A percentile compares a stretch with the other conserved stretches of the same genome.
These are phyloP conservation scores for Zaprionus davidi DNA, from an alignment of 1,140 invertebrate genomes.

Conservation along the genomic window DNA sequence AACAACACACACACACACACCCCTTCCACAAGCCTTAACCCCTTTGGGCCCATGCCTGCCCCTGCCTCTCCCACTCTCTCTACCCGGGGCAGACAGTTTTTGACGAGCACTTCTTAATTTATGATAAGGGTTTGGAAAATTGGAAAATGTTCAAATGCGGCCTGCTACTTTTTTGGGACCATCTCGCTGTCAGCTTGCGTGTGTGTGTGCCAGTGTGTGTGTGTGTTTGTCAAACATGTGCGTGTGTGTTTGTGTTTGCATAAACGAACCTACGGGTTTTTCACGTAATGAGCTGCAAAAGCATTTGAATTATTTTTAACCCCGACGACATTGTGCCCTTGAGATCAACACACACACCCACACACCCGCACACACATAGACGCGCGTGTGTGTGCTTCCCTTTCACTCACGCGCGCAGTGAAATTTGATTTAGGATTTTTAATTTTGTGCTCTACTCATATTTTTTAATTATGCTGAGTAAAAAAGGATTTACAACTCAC, in stretches of 20 bases:
- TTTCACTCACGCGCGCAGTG: constrained; percentile 25
- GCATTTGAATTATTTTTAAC: constrained; percentile 84
- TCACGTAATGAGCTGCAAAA: constrained; percentile 82
- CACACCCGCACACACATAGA: constrained; percentile 25
- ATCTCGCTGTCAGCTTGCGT: not conserved
- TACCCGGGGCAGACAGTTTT: constrained; percentile 75
- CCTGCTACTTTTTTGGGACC: constrained; percentile 44
- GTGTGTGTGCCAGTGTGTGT: not conserved
- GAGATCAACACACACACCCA: constrained; percentile 62
- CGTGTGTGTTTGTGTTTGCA: constrained; percentile 49
- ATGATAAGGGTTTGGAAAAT: constrained; percentile 84
- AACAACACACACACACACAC: constrained; percentile 55
- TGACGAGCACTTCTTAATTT: constrained; percentile 83
- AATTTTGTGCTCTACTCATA: constrained; percentile 82
- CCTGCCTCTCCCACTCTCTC: not conserved
- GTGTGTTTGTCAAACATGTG: constrained; percentile 9
- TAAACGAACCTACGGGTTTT: constrained; percentile 73
- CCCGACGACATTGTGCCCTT: constrained; percentile 84
- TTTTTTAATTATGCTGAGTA: constrained; percentile 84
- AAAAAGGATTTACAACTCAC: constrained; percentile 76
- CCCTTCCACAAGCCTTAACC: constrained; percentile 29
- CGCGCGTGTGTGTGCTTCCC: constrained; percentile 19
- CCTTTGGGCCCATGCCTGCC: constrained; percentile 3
- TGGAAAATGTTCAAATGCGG: constrained; percentile 81
- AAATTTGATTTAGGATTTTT: constrained; percentile 84